Percentiles rank a stretch among this genome's conserved stretches.
Evolutionary conservation across 2,888 invertebrate genomes (phyloP).

Genomic region (Eristalis intricaria): DNA sequence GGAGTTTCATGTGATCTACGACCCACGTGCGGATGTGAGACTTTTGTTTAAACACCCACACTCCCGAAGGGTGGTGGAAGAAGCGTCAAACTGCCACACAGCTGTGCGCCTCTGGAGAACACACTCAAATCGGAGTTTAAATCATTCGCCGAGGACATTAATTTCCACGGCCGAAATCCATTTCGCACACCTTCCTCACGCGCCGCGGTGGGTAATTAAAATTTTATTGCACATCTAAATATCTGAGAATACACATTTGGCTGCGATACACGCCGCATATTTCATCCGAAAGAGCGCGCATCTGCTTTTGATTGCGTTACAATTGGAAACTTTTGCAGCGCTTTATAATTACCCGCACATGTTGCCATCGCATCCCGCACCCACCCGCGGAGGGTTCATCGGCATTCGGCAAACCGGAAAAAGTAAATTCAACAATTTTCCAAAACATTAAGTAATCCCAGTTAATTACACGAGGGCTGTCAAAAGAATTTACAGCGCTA

Average conservation of each 20-base stretch:
- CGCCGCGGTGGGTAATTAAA: constrained; percentile 42
- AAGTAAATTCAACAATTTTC: constrained; percentile 63
- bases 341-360: constrained; percentile 64
- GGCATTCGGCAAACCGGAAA: constrained; percentile 6
- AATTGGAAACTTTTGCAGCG: constrained; percentile 31
- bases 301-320: constrained; percentile 50
- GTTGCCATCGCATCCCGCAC: background rate
- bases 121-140: background rate
- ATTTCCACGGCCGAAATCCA: constrained; percentile 1
- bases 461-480: constrained; percentile 64
- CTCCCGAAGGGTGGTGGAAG: too few species aligned
- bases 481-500: constrained; percentile 63
- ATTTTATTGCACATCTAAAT: constrained; percentile 37
- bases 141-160: background rate
- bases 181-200: background rate
- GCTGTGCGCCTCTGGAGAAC: background rate
- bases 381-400: constrained; percentile 12
- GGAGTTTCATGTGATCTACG: background rate
- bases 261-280: constrained; percentile 14
- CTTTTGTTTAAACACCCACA: background rate
- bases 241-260: background rate
- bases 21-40: background rate
- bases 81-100: background rate
- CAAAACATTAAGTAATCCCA: constrained; percentile 67
- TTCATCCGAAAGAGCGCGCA: background rate